Percentiles rank a stretch among this genome's conserved stretches.
These are phyloP conservation scores for Harpagifer antarcticus DNA, from an alignment of 2,797 vertebrate genomes.

Conservation along the genomic window DNA sequence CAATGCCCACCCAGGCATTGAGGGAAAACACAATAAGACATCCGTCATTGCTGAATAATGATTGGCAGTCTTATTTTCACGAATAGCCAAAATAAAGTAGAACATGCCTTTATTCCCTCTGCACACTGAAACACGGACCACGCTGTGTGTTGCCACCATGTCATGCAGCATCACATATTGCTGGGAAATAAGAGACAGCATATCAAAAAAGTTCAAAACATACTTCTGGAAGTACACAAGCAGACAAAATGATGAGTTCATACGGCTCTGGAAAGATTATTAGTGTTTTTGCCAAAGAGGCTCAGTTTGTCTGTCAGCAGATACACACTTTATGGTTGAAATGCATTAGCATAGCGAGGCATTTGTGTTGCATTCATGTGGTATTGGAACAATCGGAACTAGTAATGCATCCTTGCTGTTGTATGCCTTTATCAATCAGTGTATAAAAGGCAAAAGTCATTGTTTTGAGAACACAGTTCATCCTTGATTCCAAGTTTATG, in stretches of 20 bases:
- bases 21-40: not conserved
- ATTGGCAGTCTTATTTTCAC: not conserved
- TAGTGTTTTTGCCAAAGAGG: too few relatives aligned
- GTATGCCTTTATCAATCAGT: too few relatives aligned
- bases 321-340: too few relatives aligned
- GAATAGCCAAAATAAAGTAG: not conserved
- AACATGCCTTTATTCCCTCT: slow-evolving; percentile 88
- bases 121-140: slow-evolving; percentile 91
- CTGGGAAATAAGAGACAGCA: slow-evolving; percentile 75
- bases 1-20: too few relatives aligned
- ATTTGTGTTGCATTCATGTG: too few relatives aligned
- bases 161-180: slow-evolving; percentile 96
- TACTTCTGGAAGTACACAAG: not conserved
- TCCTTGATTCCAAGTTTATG: too few relatives aligned
- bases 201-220: not conserved
- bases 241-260: not conserved
- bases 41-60: not conserved
- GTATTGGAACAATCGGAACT: too few relatives aligned
- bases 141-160: slow-evolving; percentile 95
- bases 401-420: too few relatives aligned
- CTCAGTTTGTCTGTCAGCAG: too few relatives aligned
- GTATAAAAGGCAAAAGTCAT: too few relatives aligned
- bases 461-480: too few relatives aligned
- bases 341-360: too few relatives aligned
- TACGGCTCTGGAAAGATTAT: not conserved